These are phyloP conservation scores for Scopus umbretta DNA, from an alignment of 2,113 vertebrate genomes.

Conservation along the genomic window DNA sequence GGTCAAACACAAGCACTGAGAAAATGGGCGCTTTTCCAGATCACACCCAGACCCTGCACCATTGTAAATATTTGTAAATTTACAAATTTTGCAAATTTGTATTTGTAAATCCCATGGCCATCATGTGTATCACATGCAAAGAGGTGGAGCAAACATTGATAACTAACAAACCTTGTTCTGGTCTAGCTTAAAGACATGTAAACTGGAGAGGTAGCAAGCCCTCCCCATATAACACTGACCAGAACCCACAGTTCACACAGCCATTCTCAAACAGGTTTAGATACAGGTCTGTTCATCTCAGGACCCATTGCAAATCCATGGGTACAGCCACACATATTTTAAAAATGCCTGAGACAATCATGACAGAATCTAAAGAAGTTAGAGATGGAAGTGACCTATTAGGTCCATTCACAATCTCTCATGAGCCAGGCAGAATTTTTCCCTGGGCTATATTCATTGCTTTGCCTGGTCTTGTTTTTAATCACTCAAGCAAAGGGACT, in stretches of 20 bases:
- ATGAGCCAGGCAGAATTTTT: background rate
- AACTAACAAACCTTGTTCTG: background rate
- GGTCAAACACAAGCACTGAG: background rate
- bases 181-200: background rate
- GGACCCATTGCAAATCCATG: background rate
- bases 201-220: background rate
- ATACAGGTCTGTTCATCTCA: background rate
- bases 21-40: background rate
- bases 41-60: background rate
- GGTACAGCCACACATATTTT: background rate
- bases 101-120: background rate
- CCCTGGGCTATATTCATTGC: slow-evolving; percentile 4
- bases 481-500: slow-evolving; percentile 36
- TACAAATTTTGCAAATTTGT: too few species aligned
- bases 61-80: background rate
- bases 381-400: slow-evolving; percentile 19
- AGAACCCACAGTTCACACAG: background rate
- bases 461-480: slow-evolving; percentile 37
- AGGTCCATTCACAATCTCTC: background rate
- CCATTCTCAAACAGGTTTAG: background rate
- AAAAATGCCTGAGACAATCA: background rate
- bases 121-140: background rate
- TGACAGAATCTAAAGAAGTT: background rate
- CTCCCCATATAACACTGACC: background rate
- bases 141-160: background rate